A percentile compares a stretch with the other conserved stretches of the same genome.
These are phyloP conservation scores for Orchestia grillus DNA, from an alignment of 1,140 invertebrate species.

Conservation along the genomic window DNA sequence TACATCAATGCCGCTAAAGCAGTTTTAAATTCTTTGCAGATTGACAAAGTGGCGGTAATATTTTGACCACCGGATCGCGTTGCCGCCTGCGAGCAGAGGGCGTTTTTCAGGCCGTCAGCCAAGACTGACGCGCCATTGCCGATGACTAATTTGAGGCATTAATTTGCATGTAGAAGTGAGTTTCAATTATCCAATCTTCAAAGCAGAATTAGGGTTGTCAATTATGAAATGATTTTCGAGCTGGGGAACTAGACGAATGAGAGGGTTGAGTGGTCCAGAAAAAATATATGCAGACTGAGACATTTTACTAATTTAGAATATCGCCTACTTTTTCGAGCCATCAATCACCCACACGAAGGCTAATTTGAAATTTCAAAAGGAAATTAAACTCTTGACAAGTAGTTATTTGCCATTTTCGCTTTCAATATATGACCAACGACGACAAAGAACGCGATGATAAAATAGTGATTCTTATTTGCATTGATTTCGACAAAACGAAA, in stretches of 20 bases:
- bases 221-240: conserved; percentile 36
- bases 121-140: conserved; percentile 50
- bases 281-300: background rate
- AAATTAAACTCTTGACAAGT: background rate
- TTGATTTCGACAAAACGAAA: background rate
- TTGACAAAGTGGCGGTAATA: background rate
- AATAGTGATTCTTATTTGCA: background rate
- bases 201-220: conserved; percentile 16
- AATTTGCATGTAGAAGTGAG: conserved; percentile 54
- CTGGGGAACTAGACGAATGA: background rate
- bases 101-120: background rate
- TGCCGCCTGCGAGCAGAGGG: background rate
- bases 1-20: background rate
- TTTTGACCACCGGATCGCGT: conserved; percentile 5
- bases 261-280: background rate
- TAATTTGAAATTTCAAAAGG: background rate
- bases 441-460: background rate
- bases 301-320: background rate
- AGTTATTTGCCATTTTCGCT: background rate
- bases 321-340: background rate
- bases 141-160: conserved; percentile 50
- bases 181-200: conserved; percentile 49
- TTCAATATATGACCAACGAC: background rate
- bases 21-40: conserved; percentile 10
- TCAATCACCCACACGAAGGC: background rate